Evolutionary conservation across 2,113 vertebrate genomes (phyloP).

Genomic region (Rostratula benghalensis): DNA sequence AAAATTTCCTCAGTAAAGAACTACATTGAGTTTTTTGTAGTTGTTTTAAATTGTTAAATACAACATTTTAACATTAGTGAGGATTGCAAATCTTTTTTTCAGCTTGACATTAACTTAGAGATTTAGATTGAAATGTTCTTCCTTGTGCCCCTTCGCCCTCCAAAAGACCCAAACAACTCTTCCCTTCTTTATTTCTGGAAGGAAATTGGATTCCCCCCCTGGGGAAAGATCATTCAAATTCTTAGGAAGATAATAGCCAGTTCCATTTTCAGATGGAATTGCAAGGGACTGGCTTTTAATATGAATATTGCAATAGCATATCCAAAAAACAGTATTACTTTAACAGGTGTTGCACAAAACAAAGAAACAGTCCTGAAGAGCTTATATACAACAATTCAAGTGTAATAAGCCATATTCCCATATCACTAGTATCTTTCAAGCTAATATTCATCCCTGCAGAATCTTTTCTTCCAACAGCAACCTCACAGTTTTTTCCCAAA

Average conservation of each 20-base stretch:
- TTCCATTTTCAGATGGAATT: background rate
- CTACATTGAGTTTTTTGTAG: background rate
- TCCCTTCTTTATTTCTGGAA: background rate
- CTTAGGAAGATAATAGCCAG: background rate
- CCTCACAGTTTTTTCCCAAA: background rate
- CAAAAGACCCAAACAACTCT: background rate
- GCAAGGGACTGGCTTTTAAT: background rate
- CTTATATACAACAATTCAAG: background rate
- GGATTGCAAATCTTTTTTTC: background rate
- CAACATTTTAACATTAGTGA: background rate
- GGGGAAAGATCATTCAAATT: background rate
- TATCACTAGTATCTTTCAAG: background rate
- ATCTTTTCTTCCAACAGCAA: background rate
- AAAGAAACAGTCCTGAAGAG: background rate
- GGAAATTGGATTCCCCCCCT: background rate
- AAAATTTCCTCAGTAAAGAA: background rate
- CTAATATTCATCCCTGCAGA: background rate
- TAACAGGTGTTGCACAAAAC: background rate
- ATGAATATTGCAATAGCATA: background rate
- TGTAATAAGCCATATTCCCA: background rate
- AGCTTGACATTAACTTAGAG: background rate
- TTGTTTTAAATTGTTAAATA: background rate
- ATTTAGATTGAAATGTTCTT: background rate
- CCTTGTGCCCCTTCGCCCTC: too few species aligned
- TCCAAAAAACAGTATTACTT: background rate